A percentile compares a stretch with the other conserved stretches of the same genome.
Evolutionary conservation across 2,113 vertebrate genomes (phyloP).

Genomic region (Solenodon paradoxus): DNA sequence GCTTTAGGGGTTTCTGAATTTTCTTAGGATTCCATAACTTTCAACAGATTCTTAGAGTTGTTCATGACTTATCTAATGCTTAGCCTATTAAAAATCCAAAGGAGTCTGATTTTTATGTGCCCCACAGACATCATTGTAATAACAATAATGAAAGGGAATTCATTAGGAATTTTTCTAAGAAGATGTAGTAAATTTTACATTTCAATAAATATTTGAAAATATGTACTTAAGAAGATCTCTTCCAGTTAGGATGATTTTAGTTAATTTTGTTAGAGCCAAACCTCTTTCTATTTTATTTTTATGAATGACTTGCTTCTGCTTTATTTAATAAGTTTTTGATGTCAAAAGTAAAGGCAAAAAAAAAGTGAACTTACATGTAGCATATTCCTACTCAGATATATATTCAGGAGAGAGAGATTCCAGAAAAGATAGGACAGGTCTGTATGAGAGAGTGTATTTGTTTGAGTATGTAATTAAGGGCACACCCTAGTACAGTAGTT

Average conservation of each 20-base stretch:
- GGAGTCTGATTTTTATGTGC: background rate
- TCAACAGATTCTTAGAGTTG: background rate
- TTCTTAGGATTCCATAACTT: background rate
- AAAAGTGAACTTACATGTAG: background rate
- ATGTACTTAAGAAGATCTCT: background rate
- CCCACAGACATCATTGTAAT: background rate
- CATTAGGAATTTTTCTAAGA: background rate
- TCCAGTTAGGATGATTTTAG: background rate
- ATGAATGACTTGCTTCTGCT: background rate
- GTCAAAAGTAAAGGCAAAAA: background rate
- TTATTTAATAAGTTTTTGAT: slow-evolving; percentile 10
- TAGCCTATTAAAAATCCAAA: background rate
- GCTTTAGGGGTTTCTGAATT: background rate
- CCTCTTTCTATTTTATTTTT: slow-evolving; percentile 7
- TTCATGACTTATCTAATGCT: background rate
- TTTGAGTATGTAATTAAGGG: too few relatives aligned
- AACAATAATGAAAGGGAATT: background rate
- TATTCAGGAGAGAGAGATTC: background rate
- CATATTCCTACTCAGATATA: background rate
- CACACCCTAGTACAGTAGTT: too few relatives aligned
- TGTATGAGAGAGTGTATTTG: too few relatives aligned
- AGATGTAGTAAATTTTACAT: background rate
- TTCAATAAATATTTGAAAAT: slow-evolving; percentile 27
- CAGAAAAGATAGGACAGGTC: background rate
- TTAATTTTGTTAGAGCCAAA: background rate